phyloP scores from a whole-genome alignment of 2,888 invertebrate genomes.

The Andrena praecox region DNA sequence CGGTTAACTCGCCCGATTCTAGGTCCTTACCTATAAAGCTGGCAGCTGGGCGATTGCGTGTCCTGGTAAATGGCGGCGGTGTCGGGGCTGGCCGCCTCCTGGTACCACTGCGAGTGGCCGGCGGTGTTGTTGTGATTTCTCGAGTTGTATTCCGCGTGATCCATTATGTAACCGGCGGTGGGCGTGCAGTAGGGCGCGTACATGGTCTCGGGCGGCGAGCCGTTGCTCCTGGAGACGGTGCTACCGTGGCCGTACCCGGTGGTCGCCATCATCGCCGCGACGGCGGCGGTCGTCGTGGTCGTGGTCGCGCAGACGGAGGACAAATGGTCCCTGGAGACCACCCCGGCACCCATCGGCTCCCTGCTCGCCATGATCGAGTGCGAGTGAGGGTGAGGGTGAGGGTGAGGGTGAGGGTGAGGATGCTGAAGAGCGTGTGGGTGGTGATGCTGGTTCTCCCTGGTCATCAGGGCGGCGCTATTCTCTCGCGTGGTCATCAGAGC shows the following conservation, averaged over 20 bases:
- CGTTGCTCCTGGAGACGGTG: slow-evolving; percentile 78
- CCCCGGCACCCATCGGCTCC: slow-evolving; percentile 69
- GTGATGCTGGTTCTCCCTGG: slow-evolving; percentile 71
- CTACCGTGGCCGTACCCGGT: slow-evolving; percentile 80
- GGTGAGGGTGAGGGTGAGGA: slow-evolving; percentile 63
- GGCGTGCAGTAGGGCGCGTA: slow-evolving; percentile 81
- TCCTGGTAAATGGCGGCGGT: slow-evolving; percentile 82
- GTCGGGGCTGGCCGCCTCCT: slow-evolving; percentile 83
- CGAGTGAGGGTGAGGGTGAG: slow-evolving; percentile 70
- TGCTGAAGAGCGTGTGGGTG: slow-evolving; percentile 76
- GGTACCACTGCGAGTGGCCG: slow-evolving; percentile 83
- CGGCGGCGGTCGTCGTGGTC: slow-evolving; percentile 79
- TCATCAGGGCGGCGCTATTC: slow-evolving; percentile 66
- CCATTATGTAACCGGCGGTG: slow-evolving; percentile 82
- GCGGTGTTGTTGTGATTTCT: slow-evolving; percentile 78
- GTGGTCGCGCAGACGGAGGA: slow-evolving; percentile 67
- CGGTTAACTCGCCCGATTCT: too few relatives aligned
- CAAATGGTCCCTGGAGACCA: slow-evolving; percentile 70
- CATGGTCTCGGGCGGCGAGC: slow-evolving; percentile 80
- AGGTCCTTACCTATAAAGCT: slow-evolving; percentile 80
- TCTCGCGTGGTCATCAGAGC: slow-evolving; percentile 87
- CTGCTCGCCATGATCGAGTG: slow-evolving; percentile 76
- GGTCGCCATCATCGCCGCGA: slow-evolving; percentile 83
- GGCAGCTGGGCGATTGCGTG: slow-evolving; percentile 83
- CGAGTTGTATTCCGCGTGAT: slow-evolving; percentile 82